Evolutionary conservation across 2,888 invertebrate species (phyloP).

Genomic region (Allacma fusca): DNA sequence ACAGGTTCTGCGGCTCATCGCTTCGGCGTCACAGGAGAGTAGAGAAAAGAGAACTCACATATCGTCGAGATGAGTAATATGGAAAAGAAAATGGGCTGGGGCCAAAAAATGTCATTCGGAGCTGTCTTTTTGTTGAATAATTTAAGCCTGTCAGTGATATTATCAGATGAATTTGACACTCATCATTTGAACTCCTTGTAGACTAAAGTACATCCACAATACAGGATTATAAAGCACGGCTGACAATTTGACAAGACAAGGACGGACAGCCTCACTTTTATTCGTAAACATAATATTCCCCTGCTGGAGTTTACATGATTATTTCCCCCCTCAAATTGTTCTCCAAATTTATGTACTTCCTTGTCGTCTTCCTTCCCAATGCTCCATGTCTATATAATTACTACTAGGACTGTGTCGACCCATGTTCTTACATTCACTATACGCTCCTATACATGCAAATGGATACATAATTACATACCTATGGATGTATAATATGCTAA

Average conservation of each 20-base stretch:
- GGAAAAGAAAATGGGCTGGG: conserved; percentile 39
- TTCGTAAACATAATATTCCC: neutral
- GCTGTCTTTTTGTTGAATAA: conserved; percentile 40
- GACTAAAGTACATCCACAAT: neutral
- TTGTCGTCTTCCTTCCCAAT: too few species aligned
- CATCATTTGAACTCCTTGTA: conserved; percentile 34
- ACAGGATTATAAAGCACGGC: conserved; percentile 34
- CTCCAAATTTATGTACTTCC: neutral
- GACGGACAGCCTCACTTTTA: conserved; percentile 36
- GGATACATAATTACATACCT: too few species aligned
- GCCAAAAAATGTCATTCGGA: conserved; percentile 38
- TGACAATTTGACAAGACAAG: conserved; percentile 39
- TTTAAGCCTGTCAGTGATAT: conserved; percentile 36
- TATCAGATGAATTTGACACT: conserved; percentile 41
- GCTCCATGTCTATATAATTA: too few species aligned
- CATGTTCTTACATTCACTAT: too few species aligned
- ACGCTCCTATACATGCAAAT: too few species aligned
- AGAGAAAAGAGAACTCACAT: conserved; percentile 4
- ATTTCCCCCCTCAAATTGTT: neutral
- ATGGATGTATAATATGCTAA: too few species aligned
- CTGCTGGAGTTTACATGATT: neutral
- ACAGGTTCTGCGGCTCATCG: conserved; percentile 14
- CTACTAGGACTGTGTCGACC: too few species aligned
- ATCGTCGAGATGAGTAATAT: conserved; percentile 18
- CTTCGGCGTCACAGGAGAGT: conserved; percentile 2